These are phyloP conservation scores for Melinaea marsaeus DNA, from an alignment of 2,888 invertebrate species.

Conservation along the genomic window DNA sequence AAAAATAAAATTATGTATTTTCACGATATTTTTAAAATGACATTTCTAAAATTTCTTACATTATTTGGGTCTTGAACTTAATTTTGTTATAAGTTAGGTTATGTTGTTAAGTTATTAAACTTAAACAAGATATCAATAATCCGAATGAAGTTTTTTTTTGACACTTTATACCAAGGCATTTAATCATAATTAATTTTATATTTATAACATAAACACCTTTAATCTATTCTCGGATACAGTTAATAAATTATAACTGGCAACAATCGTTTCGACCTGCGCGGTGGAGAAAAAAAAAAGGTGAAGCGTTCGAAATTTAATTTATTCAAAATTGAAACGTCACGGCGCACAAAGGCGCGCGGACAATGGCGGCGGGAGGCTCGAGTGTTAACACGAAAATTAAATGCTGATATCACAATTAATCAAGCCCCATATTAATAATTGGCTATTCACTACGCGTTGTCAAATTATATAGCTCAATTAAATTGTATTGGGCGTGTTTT, in stretches of 20 bases:
- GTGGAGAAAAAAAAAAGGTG: constrained; percentile 71
- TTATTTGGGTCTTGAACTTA: too few species aligned
- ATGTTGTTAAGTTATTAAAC: too few species aligned
- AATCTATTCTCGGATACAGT: constrained; percentile 61
- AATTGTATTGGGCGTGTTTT: constrained; percentile 24
- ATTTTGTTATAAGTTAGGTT: too few species aligned
- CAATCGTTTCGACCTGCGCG: constrained; percentile 43
- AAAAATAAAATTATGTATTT: too few species aligned
- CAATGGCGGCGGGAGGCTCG: constrained; percentile 63
- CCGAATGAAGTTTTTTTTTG: too few species aligned
- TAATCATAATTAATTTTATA: background rate
- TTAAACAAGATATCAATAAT: too few species aligned
- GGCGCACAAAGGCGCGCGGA: constrained; percentile 68
- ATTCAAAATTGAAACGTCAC: constrained; percentile 79
- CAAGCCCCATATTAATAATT: constrained; percentile 77
- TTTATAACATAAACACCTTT: constrained; percentile 48
- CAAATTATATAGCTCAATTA: constrained; percentile 78
- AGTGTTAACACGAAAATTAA: constrained; percentile 78
- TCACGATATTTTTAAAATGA: too few species aligned
- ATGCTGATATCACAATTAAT: constrained; percentile 79
- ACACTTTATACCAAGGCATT: too few species aligned
- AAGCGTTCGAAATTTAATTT: constrained; percentile 78
- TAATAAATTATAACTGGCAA: constrained; percentile 71
- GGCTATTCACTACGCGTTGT: constrained; percentile 76
- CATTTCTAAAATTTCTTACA: too few species aligned